Evolutionary conservation across 2,797 vertebrate genomes (phyloP).

Genomic region (Sebastes matsubarae): DNA sequence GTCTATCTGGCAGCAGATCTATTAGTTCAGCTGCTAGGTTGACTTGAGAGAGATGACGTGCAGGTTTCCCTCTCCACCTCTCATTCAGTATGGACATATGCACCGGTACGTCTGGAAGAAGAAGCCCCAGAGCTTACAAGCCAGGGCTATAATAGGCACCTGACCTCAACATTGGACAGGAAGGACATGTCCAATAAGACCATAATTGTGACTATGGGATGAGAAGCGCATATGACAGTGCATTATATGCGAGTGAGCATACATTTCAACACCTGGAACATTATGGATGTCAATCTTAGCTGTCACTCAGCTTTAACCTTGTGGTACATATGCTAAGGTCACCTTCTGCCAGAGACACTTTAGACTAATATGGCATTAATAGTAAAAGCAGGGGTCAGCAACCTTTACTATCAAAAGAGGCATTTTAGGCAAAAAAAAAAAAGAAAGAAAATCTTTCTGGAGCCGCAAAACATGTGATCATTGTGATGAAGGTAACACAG

Average conservation of each 20-base stretch:
- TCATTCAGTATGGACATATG: conserved; percentile 22
- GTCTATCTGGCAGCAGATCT: conserved; percentile 67
- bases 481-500: no score
- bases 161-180: conserved; percentile 14
- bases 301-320: not conserved
- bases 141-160: not conserved
- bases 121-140: not conserved
- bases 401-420: no score
- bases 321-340: not conserved
- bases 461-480: no score
- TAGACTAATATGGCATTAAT: not conserved
- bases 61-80: conserved; percentile 35
- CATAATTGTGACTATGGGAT: not conserved
- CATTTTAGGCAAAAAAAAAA: no score
- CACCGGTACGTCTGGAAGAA: conserved; percentile 19
- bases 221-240: not conserved
- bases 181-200: not conserved
- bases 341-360: not conserved
- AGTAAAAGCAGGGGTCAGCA: not conserved
- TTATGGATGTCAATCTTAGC: not conserved
- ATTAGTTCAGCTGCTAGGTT: conserved; percentile 66
- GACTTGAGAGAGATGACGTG: conserved; percentile 44
- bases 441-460: no score
- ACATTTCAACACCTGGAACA: not conserved
- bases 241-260: not conserved